These are phyloP conservation scores for Tarsius wallacei DNA, from an alignment of 2,797 vertebrate species.

Conservation along the genomic window DNA sequence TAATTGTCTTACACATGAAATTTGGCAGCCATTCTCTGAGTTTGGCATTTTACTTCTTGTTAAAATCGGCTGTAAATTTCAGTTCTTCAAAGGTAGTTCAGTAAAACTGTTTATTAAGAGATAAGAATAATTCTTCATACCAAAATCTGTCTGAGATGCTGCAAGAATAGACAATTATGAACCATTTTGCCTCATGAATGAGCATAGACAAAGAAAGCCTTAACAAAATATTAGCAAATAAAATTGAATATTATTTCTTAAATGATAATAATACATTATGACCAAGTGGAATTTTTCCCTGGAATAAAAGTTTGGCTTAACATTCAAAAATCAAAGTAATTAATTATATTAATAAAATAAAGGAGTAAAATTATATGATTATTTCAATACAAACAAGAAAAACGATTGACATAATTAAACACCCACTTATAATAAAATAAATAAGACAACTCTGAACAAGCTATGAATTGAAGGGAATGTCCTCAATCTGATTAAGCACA, in stretches of 20 bases:
- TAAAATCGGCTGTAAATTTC: conserved; percentile 31
- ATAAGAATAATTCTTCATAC: not conserved
- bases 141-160: not conserved
- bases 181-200: not conserved
- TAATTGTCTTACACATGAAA: not conserved
- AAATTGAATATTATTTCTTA: conserved; percentile 39
- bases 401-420: too few relatives aligned
- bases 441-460: too few relatives aligned
- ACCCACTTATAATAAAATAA: too few relatives aligned
- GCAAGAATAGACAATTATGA: conserved; percentile 9
- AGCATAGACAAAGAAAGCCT: conserved; percentile 33
- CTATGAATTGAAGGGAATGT: too few relatives aligned
- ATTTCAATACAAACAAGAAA: too few relatives aligned
- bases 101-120: conserved; percentile 22
- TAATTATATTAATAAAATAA: too few relatives aligned
- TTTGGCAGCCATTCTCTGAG: not conserved
- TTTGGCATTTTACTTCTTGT: not conserved
- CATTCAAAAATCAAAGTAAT: too few relatives aligned
- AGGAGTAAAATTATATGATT: too few relatives aligned
- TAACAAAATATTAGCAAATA: not conserved
- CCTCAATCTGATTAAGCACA: too few relatives aligned
- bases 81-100: not conserved
- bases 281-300: not conserved
- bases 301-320: too few relatives aligned
- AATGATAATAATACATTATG: not conserved